A percentile compares a stretch with the other conserved stretches of the same genome.
phyloP scores from a whole-genome alignment of 2,113 vertebrate species.

The Anthoscopus minutus region DNA sequence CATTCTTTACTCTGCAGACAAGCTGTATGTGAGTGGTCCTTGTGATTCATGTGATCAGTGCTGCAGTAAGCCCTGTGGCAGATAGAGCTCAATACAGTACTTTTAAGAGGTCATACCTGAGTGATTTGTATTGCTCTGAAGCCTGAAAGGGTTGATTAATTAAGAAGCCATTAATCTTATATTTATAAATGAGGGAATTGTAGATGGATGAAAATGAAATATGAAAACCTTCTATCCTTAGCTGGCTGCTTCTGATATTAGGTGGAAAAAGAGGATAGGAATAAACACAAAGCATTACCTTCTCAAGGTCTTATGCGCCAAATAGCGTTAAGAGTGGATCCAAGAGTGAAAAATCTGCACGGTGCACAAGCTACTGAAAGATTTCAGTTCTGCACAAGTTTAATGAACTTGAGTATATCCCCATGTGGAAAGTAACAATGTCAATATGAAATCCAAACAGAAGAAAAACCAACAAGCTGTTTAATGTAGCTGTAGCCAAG shows the following conservation, averaged over 20 bases:
- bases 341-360: slow-evolving; percentile 42
- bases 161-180: neutral
- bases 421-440: slow-evolving; percentile 19
- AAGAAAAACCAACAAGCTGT: neutral
- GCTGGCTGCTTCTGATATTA: slow-evolving; percentile 25
- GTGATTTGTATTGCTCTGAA: neutral
- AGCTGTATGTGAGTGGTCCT: neutral
- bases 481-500: slow-evolving; percentile 1
- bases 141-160: neutral
- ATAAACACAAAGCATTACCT: slow-evolving; percentile 29
- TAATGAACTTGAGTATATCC: slow-evolving; percentile 34
- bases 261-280: neutral
- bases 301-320: slow-evolving; percentile 32
- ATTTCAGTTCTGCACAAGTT: neutral
- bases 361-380: neutral
- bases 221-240: neutral
- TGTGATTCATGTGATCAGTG: neutral
- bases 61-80: neutral
- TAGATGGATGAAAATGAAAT: neutral
- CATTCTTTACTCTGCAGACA: neutral
- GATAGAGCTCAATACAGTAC: neutral
- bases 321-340: slow-evolving; percentile 40
- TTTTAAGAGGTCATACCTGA: neutral
- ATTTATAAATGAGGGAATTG: neutral
- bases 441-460: slow-evolving; percentile 29